Evolutionary conservation across 2,797 vertebrate species (phyloP).

Genomic region (Amphiprion clarkii): DNA sequence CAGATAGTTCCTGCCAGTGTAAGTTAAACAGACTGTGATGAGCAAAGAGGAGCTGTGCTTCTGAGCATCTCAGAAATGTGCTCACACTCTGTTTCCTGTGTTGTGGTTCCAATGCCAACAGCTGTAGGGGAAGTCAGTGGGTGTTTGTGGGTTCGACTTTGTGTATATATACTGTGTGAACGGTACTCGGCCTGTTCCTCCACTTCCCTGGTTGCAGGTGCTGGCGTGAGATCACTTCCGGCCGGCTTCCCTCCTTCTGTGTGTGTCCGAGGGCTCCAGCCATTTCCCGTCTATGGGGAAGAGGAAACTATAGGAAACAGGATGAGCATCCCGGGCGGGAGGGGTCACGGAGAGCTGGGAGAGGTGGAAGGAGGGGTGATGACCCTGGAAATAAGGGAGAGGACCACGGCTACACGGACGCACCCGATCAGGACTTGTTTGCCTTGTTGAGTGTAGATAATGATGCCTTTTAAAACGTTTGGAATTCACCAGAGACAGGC

Average conservation of each 20-base stretch:
- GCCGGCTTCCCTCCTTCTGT: slow-evolving; percentile 37
- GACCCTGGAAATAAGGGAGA: slow-evolving; percentile 71
- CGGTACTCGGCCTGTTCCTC: slow-evolving; percentile 37
- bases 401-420: slow-evolving; percentile 21
- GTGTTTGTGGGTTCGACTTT: slow-evolving; percentile 56
- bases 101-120: slow-evolving; percentile 77
- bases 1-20: slow-evolving; percentile 6
- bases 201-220: slow-evolving; percentile 81
- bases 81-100: slow-evolving; percentile 77
- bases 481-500: neutral
- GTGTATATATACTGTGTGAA: slow-evolving; percentile 35
- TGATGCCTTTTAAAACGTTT: slow-evolving; percentile 11
- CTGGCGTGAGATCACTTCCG: slow-evolving; percentile 87
- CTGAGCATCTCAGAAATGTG: slow-evolving; percentile 43
- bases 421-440: slow-evolving; percentile 32
- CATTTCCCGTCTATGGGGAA: slow-evolving; percentile 81
- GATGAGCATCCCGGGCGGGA: slow-evolving; percentile 84
- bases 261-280: slow-evolving; percentile 72
- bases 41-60: slow-evolving; percentile 39
- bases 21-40: slow-evolving; percentile 13
- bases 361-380: slow-evolving; percentile 58
- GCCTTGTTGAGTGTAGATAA: slow-evolving; percentile 9
- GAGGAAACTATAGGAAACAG: slow-evolving; percentile 85
- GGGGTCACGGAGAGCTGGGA: slow-evolving; percentile 73
- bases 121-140: slow-evolving; percentile 81